phyloP scores from a whole-genome alignment of 1,140 invertebrate species.

The Saxidomus purpurata region DNA sequence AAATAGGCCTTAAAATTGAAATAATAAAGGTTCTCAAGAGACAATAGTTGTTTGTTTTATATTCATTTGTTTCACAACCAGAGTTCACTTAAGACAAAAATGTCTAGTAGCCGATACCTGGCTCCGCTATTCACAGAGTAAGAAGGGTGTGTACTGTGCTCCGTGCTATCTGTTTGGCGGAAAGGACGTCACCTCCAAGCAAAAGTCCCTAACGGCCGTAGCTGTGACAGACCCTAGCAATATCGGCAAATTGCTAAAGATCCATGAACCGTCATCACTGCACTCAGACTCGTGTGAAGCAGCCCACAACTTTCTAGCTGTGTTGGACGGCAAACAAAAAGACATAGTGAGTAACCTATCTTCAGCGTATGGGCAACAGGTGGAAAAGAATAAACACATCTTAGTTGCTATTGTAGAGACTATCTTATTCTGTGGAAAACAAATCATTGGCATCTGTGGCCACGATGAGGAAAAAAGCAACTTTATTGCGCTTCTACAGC shows the following conservation, averaged over 20 bases:
- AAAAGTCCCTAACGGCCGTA: slow-evolving; percentile 16
- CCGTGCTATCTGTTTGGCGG: slow-evolving; percentile 49
- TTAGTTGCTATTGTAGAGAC: not conserved
- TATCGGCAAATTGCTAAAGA: slow-evolving; percentile 30
- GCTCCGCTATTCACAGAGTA: slow-evolving; percentile 43
- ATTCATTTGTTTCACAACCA: too few relatives aligned
- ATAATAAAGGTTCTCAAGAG: too few relatives aligned
- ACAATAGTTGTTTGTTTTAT: too few relatives aligned
- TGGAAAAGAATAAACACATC: not conserved
- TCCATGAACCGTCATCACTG: not conserved
- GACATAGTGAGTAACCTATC: too few relatives aligned
- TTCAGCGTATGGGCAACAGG: not conserved
- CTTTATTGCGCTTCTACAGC: not conserved
- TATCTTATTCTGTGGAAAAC: not conserved
- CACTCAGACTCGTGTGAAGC: slow-evolving; percentile 1
- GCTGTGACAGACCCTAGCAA: slow-evolving; percentile 43
- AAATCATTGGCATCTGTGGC: not conserved
- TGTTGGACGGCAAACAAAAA: too few relatives aligned
- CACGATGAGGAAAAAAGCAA: not conserved
- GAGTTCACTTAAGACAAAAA: too few relatives aligned
- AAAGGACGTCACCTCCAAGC: slow-evolving; percentile 33
- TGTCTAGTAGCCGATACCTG: slow-evolving; percentile 11
- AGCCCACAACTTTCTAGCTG: too few relatives aligned
- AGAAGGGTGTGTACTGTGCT: too few relatives aligned
- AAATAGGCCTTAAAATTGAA: too few relatives aligned